These are phyloP conservation scores for Epinephelus coioides DNA, from an alignment of 2,797 vertebrate species.

Conservation along the genomic window DNA sequence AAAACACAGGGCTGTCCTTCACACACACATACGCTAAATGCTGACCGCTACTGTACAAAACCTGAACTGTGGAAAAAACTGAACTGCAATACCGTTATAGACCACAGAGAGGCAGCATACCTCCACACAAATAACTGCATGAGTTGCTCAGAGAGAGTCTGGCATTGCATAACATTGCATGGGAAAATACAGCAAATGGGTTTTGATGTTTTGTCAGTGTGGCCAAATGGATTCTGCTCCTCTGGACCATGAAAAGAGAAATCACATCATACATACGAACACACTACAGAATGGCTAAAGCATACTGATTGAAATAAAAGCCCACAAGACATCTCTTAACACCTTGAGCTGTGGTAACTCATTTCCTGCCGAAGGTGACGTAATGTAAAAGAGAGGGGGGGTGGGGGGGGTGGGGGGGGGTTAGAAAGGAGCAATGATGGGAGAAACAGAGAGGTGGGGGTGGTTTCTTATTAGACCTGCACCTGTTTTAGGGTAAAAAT, in stretches of 20 bases:
- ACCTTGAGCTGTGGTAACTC: constrained; percentile 57
- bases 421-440: constrained; percentile 59
- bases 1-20: not conserved
- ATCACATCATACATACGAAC: constrained; percentile 12
- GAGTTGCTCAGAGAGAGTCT: constrained; percentile 3
- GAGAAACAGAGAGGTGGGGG: constrained; percentile 41
- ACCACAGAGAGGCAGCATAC: constrained; percentile 68
- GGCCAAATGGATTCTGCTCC: constrained; percentile 20
- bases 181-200: constrained; percentile 51
- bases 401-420: constrained; percentile 61
- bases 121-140: not conserved
- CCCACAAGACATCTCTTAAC: constrained; percentile 28
- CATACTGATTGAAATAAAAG: constrained; percentile 21
- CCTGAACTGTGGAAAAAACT: not conserved
- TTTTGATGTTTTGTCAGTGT: constrained; percentile 38
- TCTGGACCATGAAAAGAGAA: constrained; percentile 2
- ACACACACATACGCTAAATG: not conserved
- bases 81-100: not conserved
- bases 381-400: constrained; percentile 65
- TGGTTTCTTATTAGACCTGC: constrained; percentile 36
- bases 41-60: constrained; percentile 42
- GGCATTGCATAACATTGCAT: constrained; percentile 55
- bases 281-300: constrained; percentile 5
- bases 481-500: constrained; percentile 63
- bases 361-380: constrained; percentile 74